Evolutionary conservation across 2,888 invertebrate genomes (phyloP), one percentile per base, ranked within the genome.

Genomic region (Abrostola triplasia): DNA sequence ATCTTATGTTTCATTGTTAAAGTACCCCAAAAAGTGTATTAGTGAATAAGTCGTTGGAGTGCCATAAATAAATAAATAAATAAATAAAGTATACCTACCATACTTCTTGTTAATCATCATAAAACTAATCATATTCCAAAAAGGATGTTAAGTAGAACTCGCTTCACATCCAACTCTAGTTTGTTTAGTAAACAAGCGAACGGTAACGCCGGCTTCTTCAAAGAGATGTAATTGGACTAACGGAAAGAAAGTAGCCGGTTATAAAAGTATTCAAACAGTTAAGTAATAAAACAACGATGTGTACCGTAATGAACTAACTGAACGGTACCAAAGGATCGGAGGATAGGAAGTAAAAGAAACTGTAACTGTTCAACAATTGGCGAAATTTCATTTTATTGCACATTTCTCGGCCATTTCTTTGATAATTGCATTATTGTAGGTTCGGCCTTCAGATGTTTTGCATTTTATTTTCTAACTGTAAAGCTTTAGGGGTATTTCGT

Each of bases 241-340:
- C 90, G 89, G 90, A 86, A 89, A 89, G 90, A 91, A 91, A 91
- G 91, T 90, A 90, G 90, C 89, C 54, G 75, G 91, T 90, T 90
- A 90, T 87, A 90, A 88, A 90, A 81, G 77, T 82, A 71, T 86
- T 82, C 74, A 79, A 82, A 83, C 80, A 68, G 81, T 80, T 78
- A 73, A 49, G 79, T 76, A 82, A 83, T 88, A 90, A 89, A 90
- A 75, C 73, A 81, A 74, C 73, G 74, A 67, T 73, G 67, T 71
- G 74, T 79, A 77, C 82, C 73, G 82, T 83, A 80, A 79, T 53
- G 49, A 51, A 51, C 13, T 84, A 83, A 83, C 83, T 76, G 24
- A 24, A 24, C 24, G 24, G 84, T 80, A 63, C 38, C 53, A 57
- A 79, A 77, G 79, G 71, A 76, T 67, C 55, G 47, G 24, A 56